A percentile compares a stretch with the other conserved stretches of the same genome.
phyloP scores from a whole-genome alignment of 2,113 vertebrate genomes.

The Psittacula cyanocephala region DNA sequence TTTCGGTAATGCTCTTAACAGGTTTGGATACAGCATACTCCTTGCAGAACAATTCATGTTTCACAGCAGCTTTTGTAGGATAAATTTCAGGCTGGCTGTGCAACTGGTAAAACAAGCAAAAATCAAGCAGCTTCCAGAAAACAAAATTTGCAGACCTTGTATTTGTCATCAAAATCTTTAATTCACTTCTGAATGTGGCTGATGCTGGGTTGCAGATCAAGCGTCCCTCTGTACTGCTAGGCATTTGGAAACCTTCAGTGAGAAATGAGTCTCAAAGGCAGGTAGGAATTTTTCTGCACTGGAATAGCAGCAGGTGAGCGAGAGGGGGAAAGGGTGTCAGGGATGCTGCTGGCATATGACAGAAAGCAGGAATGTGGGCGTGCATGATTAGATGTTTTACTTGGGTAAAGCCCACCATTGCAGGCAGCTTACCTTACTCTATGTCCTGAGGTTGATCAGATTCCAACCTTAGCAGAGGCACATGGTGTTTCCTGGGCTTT shows the following conservation, averaged over 20 bases:
- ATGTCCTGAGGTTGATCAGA: not conserved
- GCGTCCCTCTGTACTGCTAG: not conserved
- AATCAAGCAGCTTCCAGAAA: not conserved
- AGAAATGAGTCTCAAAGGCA: not conserved
- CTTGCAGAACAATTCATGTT: not conserved
- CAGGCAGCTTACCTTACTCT: not conserved
- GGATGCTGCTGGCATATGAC: fast-evolving
- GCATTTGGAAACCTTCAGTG: not conserved
- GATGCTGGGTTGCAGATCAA: not conserved
- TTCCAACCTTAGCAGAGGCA: not conserved
- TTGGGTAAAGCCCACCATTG: fast-evolving
- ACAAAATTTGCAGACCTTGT: not conserved
- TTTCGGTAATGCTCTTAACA: not conserved
- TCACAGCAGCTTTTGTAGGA: not conserved
- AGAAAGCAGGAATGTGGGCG: not conserved
- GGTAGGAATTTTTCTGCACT: not conserved
- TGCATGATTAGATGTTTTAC: not conserved
- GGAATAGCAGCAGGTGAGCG: not conserved
- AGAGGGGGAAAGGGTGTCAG: not conserved
- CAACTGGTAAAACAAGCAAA: not conserved
- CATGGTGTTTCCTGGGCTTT: not conserved
- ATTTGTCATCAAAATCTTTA: not conserved
- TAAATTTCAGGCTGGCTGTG: not conserved
- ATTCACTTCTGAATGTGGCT: not conserved
- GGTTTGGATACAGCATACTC: not conserved